Conservation (phyloP, 2,797 vertebrate genomes). For the Thripadectes ignobilis region DNA sequence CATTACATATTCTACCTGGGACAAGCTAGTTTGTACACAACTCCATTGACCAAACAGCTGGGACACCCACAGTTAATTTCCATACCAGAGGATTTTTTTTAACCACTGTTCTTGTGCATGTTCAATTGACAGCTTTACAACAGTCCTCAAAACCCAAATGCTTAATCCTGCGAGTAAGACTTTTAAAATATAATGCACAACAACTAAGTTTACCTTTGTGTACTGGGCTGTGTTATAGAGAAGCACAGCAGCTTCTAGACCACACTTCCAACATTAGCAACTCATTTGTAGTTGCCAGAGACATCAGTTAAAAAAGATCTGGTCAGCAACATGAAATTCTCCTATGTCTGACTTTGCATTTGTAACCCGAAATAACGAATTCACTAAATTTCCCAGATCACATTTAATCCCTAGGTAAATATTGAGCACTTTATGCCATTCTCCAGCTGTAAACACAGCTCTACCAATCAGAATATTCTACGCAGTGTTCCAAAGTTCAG, state of each 20-base stretch:
- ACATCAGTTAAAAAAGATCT: not conserved
- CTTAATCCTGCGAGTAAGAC: not conserved
- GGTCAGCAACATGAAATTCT: not conserved
- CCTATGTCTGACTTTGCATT: not conserved
- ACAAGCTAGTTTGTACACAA: not conserved
- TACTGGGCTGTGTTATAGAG: not conserved
- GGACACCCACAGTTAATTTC: not conserved
- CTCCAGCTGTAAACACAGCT: not conserved
- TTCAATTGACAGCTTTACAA: not conserved
- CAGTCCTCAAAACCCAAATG: not conserved
- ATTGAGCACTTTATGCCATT: not conserved
- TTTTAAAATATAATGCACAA: not conserved
- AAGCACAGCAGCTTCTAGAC: not conserved
- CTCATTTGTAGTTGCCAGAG: accelerated
- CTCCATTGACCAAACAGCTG: not conserved
- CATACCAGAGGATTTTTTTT: not conserved
- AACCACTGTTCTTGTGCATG: not conserved
- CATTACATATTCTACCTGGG: not conserved
- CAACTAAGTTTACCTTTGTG: not conserved
- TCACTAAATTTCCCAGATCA: not conserved
- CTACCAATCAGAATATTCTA: not conserved
- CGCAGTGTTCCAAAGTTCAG: not conserved
- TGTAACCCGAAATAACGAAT: not conserved
- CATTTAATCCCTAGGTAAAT: not conserved
- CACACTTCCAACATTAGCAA: not conserved